Evolutionary conservation across 1,140 invertebrate genomes (phyloP).

Genomic region (Trachymyrmex septentrionalis): DNA sequence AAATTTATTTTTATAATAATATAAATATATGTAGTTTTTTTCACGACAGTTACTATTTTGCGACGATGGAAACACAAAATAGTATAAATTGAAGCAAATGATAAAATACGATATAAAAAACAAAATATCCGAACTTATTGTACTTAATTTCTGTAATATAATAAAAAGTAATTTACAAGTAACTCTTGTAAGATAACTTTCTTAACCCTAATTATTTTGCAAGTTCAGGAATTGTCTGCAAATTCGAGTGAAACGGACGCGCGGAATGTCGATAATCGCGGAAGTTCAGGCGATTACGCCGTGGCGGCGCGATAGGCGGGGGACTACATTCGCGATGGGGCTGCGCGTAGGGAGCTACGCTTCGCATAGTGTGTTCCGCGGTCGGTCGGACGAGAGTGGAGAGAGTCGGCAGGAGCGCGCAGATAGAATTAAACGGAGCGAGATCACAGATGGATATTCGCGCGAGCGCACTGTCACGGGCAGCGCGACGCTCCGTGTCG

Average conservation of each 20-base stretch:
- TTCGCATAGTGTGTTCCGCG: slow-evolving; percentile 62
- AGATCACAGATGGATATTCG: slow-evolving; percentile 77
- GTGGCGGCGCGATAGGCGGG: slow-evolving; percentile 5
- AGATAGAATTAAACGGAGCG: slow-evolving; percentile 69
- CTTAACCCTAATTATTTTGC: not conserved
- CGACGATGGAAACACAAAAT: no score
- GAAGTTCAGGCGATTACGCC: not conserved
- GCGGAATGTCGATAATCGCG: not conserved
- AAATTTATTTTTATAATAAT: no score
- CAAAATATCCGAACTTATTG: no score
- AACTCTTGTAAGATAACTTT: no score
- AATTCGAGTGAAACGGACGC: not conserved
- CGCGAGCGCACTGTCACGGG: slow-evolving; percentile 79
- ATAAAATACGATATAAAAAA: no score
- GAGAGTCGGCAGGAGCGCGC: slow-evolving; percentile 56
- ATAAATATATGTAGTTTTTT: no score
- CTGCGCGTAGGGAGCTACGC: slow-evolving; percentile 61
- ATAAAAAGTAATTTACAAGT: no score
- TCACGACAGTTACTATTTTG: no score
- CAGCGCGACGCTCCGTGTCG: slow-evolving; percentile 67
- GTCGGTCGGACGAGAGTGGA: slow-evolving; percentile 71
- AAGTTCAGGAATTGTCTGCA: not conserved
- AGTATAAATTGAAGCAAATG: no score
- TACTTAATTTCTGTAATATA: no score
- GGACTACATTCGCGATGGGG: slow-evolving; percentile 59